These are phyloP conservation scores for Hesperia comma DNA, from an alignment of 2,888 invertebrate genomes.

Conservation along the genomic window DNA sequence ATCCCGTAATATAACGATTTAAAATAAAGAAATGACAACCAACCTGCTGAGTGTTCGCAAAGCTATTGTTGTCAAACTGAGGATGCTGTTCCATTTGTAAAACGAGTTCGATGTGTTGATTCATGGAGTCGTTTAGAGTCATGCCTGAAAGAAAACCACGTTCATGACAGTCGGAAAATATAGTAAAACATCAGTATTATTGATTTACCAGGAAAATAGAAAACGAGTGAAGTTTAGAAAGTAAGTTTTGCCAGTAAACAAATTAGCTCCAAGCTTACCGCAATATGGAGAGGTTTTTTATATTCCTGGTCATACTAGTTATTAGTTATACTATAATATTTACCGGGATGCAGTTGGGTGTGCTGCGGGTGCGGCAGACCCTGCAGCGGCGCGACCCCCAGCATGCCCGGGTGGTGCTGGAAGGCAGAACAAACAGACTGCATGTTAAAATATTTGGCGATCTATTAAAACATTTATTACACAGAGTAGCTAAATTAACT, in stretches of 20 bases:
- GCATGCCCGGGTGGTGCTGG: constrained; percentile 81
- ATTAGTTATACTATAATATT: constrained; percentile 41
- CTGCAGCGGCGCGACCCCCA: constrained; percentile 77
- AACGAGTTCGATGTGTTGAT: constrained; percentile 81
- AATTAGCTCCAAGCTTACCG: too few species aligned
- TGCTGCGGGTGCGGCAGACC: constrained; percentile 83
- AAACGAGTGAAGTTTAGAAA: too few species aligned
- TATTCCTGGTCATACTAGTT: too few species aligned
- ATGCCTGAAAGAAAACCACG: constrained; percentile 62
- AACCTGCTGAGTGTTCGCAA: constrained; percentile 80
- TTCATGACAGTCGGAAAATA: background rate
- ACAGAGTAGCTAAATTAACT: constrained; percentile 38
- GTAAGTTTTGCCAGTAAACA: too few species aligned
- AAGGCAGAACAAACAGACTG: constrained; percentile 49
- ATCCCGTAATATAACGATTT: too few species aligned
- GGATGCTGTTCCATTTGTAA: constrained; percentile 82
- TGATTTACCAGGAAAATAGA: too few species aligned
- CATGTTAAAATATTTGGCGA: constrained; percentile 30
- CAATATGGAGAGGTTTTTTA: too few species aligned
- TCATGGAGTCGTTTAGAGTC: constrained; percentile 82
- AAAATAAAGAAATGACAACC: constrained; percentile 26
- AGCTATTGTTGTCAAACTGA: constrained; percentile 80
- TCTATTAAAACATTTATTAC: constrained; percentile 14
- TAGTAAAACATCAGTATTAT: background rate
- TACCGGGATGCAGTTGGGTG: constrained; percentile 80